Evolutionary conservation across 2,888 invertebrate species (phyloP), one percentile per base, ranked within the genome.

Genomic region (Byasa hedistus): DNA sequence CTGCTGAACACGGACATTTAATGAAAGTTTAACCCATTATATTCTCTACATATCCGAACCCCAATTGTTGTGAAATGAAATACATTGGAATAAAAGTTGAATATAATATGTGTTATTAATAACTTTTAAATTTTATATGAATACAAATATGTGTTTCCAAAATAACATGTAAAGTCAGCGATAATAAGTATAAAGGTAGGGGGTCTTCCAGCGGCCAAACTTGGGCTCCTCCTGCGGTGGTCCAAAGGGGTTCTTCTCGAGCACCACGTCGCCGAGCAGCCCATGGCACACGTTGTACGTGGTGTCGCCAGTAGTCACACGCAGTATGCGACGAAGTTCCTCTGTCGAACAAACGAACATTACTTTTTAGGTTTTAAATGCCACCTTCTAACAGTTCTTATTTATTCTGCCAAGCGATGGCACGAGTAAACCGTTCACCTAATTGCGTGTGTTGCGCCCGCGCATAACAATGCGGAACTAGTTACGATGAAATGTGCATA

Each of bases 231-330:
- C 76, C 3, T 89, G 83, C 0, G 90, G 81, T 0, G 80, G 76
- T 0, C 92, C 92, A 71, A 89, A 92, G 0, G 92, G 91, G 57
- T 87, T 81, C 69, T 83, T 78, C 36, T 90, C 84, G 15, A 92
- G 75, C 1, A 93, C 79, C 24, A 90, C 87, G 61, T 78, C 74
- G 0, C 79, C 92, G 10, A 92, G 76, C 1, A 91, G 75, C 0
- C 89, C 84, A 70, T 92, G 89, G 54, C 72, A 69, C 8, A 81
- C 79, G 22, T 77, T 77, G 73, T 92, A 92, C 0, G 84, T 81
- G 0, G 90, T 86, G 4, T 87, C 87, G 0, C 92, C 92, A 0
- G 92, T 89, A 17, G 75, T 79, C 10, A 91, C 81, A 57, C 92
- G 87, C 17, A 90, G 73, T n/a, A 92, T 92, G 8, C 84, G 81